A percentile compares a stretch with the other conserved stretches of the same genome.
Conservation (phyloP, 2,113 vertebrate genomes). For the Urocolius indicus region DNA sequence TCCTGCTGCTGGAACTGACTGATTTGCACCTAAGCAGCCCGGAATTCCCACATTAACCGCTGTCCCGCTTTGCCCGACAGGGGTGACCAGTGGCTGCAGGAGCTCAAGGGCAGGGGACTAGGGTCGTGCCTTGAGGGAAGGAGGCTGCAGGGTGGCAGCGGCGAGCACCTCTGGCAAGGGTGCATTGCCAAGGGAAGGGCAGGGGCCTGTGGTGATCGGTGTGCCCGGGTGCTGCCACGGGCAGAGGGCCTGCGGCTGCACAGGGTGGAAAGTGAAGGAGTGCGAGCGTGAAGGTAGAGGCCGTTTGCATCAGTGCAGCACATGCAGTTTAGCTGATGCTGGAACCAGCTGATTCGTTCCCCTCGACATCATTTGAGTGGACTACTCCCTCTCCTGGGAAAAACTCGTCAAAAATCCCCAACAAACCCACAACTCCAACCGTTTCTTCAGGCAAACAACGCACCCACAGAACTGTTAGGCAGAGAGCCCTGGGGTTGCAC, state of each 20-base stretch:
- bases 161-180: too few species aligned
- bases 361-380: background rate
- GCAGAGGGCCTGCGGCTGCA: too few species aligned
- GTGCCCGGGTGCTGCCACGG: too few species aligned
- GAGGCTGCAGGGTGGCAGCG: too few species aligned
- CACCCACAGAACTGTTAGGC: background rate
- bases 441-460: background rate
- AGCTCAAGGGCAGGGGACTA: background rate
- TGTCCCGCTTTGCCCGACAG: background rate
- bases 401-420: background rate
- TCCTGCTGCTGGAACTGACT: background rate
- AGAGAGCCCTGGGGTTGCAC: background rate
- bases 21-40: background rate
- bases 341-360: background rate
- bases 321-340: background rate
- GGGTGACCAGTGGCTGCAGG: background rate
- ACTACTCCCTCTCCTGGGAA: conserved; percentile 40
- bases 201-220: too few species aligned
- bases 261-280: background rate
- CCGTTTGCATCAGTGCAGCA: background rate
- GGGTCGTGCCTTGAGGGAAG: too few species aligned
- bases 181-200: too few species aligned
- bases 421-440: background rate
- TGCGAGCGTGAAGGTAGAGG: background rate
- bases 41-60: background rate